Evolutionary conservation across 2,797 vertebrate species (phyloP), one percentile per base, ranked within the genome.

Genomic region (Lacerta viridis): DNA sequence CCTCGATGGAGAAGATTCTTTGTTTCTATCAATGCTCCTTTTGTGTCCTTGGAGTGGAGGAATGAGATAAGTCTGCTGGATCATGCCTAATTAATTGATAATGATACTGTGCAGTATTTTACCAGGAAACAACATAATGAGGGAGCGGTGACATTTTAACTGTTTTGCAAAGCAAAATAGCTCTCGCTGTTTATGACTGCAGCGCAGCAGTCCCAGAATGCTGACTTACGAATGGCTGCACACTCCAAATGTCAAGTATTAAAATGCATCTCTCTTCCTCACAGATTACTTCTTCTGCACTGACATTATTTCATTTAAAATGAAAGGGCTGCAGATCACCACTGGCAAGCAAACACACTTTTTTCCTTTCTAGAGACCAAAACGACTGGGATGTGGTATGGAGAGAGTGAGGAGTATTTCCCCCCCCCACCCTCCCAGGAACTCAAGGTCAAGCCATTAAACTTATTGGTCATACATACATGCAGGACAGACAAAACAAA

Each of bases 31-130:
- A 76, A 84, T 50, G 33, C 50, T 90, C 64, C 90, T 55, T 80
- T 93, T 46, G 33, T 69, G 75, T 61, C 55, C 66, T 85, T 5
- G 29, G 25, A 87, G 9, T 7, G 13, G 27, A 85, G 79, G 23
- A 92, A 61, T 81, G 90, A 90, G 91, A 90, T 2, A 36, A 33
- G 27, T 69, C 29, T 46, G 85, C 74, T 92, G 88, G 46, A 93
- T 91, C 76, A 85, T 59, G 25, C 72, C 84, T 85, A 88, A 94
- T 85, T 92, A n/a, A 80, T 90, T 87, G 93, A 89, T 89, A 92
- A 83, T 23, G 86, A 76, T 50, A 90, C 80, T 89, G 89, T 91
- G 89, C 79, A 87, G 33, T 83, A 91, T 87, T 87, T 88, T 91
- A 77, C 71, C 43, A 89, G 83, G 86, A 88, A 92, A 88, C 84